These are phyloP conservation scores for Rhynchomys soricoides DNA, from an alignment of 2,113 vertebrate genomes.

Conservation along the genomic window DNA sequence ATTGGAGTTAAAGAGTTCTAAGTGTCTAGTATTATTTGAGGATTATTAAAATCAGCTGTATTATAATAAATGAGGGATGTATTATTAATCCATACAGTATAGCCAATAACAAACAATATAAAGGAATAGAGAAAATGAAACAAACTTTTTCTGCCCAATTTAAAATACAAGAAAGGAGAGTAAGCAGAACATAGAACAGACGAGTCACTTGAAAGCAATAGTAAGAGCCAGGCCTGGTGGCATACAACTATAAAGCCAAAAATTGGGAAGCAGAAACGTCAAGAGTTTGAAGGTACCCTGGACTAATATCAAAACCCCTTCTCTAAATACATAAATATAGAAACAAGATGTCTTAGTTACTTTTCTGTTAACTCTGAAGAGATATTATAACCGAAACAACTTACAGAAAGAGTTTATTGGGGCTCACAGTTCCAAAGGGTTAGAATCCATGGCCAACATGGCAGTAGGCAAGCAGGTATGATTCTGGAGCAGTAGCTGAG, in stretches of 20 bases:
- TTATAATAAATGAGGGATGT: background rate
- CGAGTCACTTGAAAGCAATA: background rate
- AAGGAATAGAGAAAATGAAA: background rate
- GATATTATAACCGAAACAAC: background rate
- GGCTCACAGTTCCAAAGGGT: background rate
- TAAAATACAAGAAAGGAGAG: constrained; percentile 6
- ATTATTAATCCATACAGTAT: background rate
- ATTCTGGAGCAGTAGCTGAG: background rate
- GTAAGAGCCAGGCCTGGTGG: background rate
- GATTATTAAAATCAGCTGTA: background rate
- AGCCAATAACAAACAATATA: background rate
- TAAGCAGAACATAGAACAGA: constrained; percentile 5
- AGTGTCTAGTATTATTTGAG: background rate
- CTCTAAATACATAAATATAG: background rate
- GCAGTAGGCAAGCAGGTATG: background rate
- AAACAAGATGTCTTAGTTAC: background rate
- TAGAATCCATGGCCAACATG: background rate
- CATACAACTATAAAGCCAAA: background rate
- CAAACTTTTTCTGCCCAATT: background rate
- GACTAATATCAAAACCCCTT: background rate
- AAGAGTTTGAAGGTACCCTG: background rate
- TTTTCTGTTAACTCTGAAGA: background rate
- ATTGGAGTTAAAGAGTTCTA: background rate
- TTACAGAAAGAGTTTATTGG: background rate
- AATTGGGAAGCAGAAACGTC: background rate